A percentile compares a stretch with the other conserved stretches of the same genome.
Conservation (phyloP, 2,113 vertebrate species). For the Megaceryle torquata region DNA sequence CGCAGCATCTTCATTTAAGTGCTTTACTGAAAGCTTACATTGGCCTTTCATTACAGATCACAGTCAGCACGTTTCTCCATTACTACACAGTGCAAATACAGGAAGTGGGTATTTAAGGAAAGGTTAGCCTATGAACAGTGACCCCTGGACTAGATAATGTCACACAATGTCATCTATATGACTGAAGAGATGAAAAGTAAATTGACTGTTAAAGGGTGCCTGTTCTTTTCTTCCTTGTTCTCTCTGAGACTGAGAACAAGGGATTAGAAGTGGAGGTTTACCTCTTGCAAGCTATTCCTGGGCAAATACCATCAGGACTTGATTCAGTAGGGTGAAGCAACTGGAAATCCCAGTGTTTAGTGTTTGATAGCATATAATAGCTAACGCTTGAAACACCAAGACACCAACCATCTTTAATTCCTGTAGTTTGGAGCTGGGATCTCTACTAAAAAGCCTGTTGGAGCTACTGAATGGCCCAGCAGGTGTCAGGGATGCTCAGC, state of each 20-base stretch:
- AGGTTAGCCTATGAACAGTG: not conserved
- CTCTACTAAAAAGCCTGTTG: not conserved
- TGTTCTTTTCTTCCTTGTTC: not conserved
- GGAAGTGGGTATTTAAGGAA: not conserved
- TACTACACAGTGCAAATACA: not conserved
- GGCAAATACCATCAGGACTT: not conserved
- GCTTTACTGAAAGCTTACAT: not conserved
- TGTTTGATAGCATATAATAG: not conserved
- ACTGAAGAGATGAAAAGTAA: not conserved
- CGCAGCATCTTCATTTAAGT: not conserved
- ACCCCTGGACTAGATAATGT: not conserved
- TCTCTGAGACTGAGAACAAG: not conserved
- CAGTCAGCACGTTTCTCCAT: not conserved
- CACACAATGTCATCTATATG: too few species aligned
- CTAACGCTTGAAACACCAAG: not conserved
- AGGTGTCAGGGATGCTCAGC: slow-evolving; percentile 34
- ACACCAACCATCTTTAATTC: not conserved
- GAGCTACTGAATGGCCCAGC: not conserved
- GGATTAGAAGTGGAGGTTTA: not conserved
- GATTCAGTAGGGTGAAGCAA: not conserved
- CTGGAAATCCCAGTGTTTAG: not conserved
- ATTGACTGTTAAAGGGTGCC: not conserved
- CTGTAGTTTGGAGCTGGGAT: not conserved
- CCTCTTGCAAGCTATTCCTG: not conserved
- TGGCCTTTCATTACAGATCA: not conserved